Evolutionary conservation across 2,113 vertebrate genomes (phyloP), one percentile per base, ranked within the genome.

Genomic region (Terrapene triunguis): DNA sequence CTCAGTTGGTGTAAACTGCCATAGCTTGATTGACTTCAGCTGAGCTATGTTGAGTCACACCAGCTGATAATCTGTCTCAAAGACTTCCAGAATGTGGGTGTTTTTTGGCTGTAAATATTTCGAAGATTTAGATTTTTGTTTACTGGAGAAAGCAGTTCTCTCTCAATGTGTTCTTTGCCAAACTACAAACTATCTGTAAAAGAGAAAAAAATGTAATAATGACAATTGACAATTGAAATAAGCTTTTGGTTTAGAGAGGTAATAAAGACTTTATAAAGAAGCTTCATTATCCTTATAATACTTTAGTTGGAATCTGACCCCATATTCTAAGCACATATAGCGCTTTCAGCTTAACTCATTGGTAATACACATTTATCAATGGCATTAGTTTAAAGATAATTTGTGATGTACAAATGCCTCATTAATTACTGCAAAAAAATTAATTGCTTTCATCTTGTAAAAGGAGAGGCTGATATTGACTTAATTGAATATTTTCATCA

Each of bases 401-500:
- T 90, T 57, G 17, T 59, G 89, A 85, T 57, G 81, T 81, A 42
- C 81, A 10, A 90, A n/a, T 87, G 89, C 69, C 86, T 93, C 25
- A 81, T 84, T 90, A 95, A 85, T 80, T 89, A 25, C 32, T 86
- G 53, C 76, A 55, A 89, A 92, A 94, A 92, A 42, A 79, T 24
- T 54, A 85, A 96, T 80, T 89, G 80, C 4, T 94, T 86, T 17
- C 78, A 72, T 62, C 47, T 29, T 62, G 8, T 83, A 96, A 88
- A 79, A 90, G 24, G 25, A 82, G 87, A n/a, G 85, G 81, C 47
- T 80, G 87, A 32, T 55, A 80, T 35, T 76, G 6, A 90, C 82
- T 79, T 93, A 92, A 93, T 79, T 53, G 80, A 51, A 89, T 89
- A n/a, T 44, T 94, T 94, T 55, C 32, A 80, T 13, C 95, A 69